These are phyloP conservation scores for Eulemur mongoz DNA, from an alignment of 2,797 vertebrate species.

Conservation along the genomic window DNA sequence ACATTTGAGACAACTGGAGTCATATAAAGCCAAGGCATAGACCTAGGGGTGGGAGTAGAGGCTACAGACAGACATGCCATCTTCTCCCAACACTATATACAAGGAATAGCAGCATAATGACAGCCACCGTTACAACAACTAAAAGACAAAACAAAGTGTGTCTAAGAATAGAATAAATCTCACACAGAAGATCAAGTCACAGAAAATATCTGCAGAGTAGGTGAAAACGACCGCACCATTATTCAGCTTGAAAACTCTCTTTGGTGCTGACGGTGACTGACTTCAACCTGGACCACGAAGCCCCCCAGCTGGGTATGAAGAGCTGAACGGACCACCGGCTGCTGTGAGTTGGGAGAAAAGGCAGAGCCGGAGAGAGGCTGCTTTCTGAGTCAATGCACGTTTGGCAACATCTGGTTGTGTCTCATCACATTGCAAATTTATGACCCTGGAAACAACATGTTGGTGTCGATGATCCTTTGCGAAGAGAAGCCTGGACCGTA, in stretches of 20 bases:
- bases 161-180: background rate
- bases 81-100: background rate
- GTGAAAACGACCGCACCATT: background rate
- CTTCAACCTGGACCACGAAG: background rate
- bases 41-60: background rate
- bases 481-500: constrained; percentile 71
- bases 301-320: background rate
- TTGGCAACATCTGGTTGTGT: constrained; percentile 85
- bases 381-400: constrained; percentile 82
- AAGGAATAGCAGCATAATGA: background rate
- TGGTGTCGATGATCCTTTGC: constrained; percentile 78
- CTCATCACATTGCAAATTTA: constrained; percentile 88
- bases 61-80: background rate
- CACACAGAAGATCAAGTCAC: no score
- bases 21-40: background rate
- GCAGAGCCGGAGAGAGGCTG: constrained; percentile 66
- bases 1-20: background rate
- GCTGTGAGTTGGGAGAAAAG: constrained; percentile 45
- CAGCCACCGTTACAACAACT: background rate
- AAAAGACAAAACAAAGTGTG: background rate
- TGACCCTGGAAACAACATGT: constrained; percentile 85
- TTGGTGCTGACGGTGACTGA: background rate
- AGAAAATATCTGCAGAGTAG: background rate
- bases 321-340: background rate
- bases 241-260: background rate